Base-by-base conservation (phyloP, 1,140 invertebrate species). In the Idris sp. region DNA sequence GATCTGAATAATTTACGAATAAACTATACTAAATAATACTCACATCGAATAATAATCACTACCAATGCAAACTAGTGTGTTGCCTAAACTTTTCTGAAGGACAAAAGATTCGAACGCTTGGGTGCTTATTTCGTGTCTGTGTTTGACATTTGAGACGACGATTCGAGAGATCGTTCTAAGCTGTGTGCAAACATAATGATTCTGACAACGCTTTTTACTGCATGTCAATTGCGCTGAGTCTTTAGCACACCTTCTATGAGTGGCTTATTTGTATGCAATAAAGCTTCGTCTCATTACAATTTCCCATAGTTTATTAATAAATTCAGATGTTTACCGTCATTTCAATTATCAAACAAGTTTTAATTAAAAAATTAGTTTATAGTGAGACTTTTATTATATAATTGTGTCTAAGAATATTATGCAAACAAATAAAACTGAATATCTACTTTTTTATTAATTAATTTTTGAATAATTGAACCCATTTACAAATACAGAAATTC, bases 111-210 rank as follows among this genome's bases (percentile, higher is more conserved):
- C 40, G 62, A 77, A 73, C 67, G 71, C 69, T 61, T 53, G 54
- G 67, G 67, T 75, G 74, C 64, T 78, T 77, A 76, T 78, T 78
- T 79, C 72, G 74, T 65, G 46, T 75, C 79, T 81, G 79, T 65
- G 67, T 69, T 56, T 79, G 79, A 81, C 79, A 67, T 81, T 79
- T 72, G 74, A 80, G 75, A 79, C 76, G 68, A 78, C 72, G 76
- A 80, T 78, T 80, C 71, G 75, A 74, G 69, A 77, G 69, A 77
- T 77, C 69, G 58, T 74, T 72, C 76, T 64, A 73, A 77, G 71
- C 76, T 67, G 53, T 59, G 75, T 72, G 53, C 62, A 76, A 69
- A 71, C 61, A 77, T 72, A 78, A 78, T 78, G 74, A 80, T 73
- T 71, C 64, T 77, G 74, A 75, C 76, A 80, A 78, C 64, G 67